Evolutionary conservation across 2,113 vertebrate genomes (phyloP), one percentile per base, ranked within the genome.

Genomic region (Vulpes lagopus): DNA sequence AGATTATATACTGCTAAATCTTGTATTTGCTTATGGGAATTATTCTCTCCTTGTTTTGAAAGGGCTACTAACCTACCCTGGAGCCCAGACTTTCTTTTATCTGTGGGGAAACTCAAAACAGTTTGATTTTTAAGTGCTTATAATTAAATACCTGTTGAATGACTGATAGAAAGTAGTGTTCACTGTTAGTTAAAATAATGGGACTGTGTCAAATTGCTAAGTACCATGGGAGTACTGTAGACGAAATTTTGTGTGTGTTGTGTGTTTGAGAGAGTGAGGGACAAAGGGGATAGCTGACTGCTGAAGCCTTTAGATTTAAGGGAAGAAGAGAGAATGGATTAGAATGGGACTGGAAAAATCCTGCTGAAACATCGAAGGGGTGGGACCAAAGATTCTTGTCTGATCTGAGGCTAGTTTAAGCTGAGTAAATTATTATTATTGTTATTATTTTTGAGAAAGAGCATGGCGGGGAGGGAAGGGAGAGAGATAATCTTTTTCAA

Each of bases 81-180:
- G 85, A 94, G 23, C 17, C 76, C 23, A 96, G 60, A 85, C 59
- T 94, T 69, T 60, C 17, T 90, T 69, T 78, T 83, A 74, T 95
- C 55, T 97, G 57, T 69, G 38, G 95, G 22, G 59, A 93, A 90
- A 83, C 82, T 92, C 35, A 57, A 3, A 93, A 49, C 49, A 89
- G 62, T 27, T 96, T 96, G 62, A 49, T 97, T 94, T 81, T 96
- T 98, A 93, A 94, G 20, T 96, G 57, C 88, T 98, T 94, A 93
- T 51, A 93, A 93, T 51, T 83, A 94, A 94, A 88, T 97, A 89
- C 51, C 30, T 95, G 65, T 97, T 95, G 95, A 97, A 76, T 96
- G 92, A 84, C 55, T 96, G 43, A 55, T 94, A 86, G 78, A 96
- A 93, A 89, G 59, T 86, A 83, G 32, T 57, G 15, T 91, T 95